Evolutionary conservation across 2,797 vertebrate genomes (phyloP).

Genomic region (Enteromius paludinosus): DNA sequence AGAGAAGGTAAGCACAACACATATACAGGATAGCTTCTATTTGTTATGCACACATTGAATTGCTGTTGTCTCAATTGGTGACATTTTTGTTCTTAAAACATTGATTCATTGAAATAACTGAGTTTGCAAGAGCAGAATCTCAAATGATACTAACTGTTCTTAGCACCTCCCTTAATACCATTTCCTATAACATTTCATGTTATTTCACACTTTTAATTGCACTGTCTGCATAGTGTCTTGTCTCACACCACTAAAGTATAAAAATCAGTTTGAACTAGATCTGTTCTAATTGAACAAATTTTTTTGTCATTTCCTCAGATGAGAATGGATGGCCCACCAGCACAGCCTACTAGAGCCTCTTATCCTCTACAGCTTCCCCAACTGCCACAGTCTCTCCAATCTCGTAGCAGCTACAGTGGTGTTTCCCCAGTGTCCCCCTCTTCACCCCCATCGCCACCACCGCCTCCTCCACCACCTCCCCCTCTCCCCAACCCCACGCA

Average conservation of each 20-base stretch:
- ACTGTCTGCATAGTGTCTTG: constrained; percentile 16
- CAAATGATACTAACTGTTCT: constrained; percentile 11
- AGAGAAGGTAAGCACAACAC: constrained; percentile 19
- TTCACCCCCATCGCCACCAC: constrained; percentile 68
- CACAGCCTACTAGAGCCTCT: constrained; percentile 73
- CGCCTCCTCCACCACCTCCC: constrained; percentile 70
- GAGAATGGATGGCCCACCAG: constrained; percentile 79
- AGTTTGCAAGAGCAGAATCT: constrained; percentile 12
- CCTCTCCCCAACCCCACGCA: constrained; percentile 60
- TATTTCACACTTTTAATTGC: constrained; percentile 33
- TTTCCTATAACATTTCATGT: background rate
- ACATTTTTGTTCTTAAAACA: too few relatives aligned
- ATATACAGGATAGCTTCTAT: background rate
- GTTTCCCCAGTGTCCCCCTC: constrained; percentile 74
- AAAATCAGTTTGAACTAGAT: background rate
- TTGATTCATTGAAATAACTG: too few relatives aligned
- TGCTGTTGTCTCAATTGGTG: background rate
- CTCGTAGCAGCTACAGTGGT: constrained; percentile 77
- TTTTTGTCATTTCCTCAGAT: constrained; percentile 68
- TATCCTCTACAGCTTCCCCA: constrained; percentile 79
- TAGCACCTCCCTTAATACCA: background rate
- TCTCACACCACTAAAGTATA: background rate
- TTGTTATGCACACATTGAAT: constrained; percentile 13
- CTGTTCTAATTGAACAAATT: background rate
- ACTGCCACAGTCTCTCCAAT: constrained; percentile 74